Percentiles rank a stretch among this genome's conserved stretches.
phyloP scores from a whole-genome alignment of 2,797 vertebrate genomes.

The Fundulus diaphanus region DNA sequence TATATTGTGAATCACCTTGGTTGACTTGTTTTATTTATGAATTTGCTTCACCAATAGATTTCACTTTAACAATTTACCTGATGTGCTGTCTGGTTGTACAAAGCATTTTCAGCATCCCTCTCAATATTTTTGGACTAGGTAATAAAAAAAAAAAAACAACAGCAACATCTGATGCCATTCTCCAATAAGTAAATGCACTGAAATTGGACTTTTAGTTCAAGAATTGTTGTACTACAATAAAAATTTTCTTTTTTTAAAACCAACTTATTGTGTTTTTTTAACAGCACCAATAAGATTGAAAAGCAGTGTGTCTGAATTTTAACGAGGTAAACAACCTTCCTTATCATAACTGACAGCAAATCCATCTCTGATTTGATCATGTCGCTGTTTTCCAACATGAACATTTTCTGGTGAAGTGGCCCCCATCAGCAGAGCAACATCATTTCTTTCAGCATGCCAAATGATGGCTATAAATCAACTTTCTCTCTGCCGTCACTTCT shows the following conservation, averaged over 20 bases:
- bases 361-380: slow-evolving; percentile 4
- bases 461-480: slow-evolving; percentile 1
- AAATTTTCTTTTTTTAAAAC: too few species aligned
- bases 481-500: background rate
- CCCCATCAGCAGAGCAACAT: slow-evolving; percentile 2
- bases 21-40: background rate
- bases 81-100: slow-evolving; percentile 1
- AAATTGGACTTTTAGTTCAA: too few species aligned
- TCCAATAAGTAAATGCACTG: too few species aligned
- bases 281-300: background rate
- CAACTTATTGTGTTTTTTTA: background rate
- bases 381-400: background rate
- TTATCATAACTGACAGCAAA: background rate
- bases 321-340: background rate
- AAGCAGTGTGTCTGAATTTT: background rate
- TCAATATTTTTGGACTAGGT: too few species aligned
- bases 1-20: too few species aligned
- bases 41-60: background rate
- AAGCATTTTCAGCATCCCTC: background rate
- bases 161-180: too few species aligned
- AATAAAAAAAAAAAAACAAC: too few species aligned
- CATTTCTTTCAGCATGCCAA: background rate
- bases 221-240: too few species aligned
- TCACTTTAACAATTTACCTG: background rate
- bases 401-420: slow-evolving; percentile 2